Base-by-base conservation (phyloP, 1,140 invertebrate species). In the Nasonia vitripennis region DNA sequence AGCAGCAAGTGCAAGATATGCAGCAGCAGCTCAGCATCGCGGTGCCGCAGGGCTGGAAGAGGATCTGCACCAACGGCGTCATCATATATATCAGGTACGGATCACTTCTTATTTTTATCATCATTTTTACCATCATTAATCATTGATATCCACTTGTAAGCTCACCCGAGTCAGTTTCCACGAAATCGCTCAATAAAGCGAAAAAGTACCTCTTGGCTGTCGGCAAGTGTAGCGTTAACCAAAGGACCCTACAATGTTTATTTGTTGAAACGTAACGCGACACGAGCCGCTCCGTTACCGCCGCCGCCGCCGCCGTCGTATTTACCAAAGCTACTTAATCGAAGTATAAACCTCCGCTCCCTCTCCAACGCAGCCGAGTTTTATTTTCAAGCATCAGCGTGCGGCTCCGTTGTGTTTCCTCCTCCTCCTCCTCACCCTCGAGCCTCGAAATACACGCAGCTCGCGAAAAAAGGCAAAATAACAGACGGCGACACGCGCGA, bases 31-130 rank as follows among this genome's bases (percentile, higher is more conserved):
- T 77, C 23, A 78, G 82, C 37, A 86, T 94, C 74, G 90, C 91
- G 9, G 93, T 94, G 81, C 94, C 94, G 81, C 94, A 92, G 86
- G 94, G 94, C 80, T 95, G 94, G 94, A 94, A 94, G 89, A 93
- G 94, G 88, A 93, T 94, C 87, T 92, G 93, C 87, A 93, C 93
- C 86, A 93, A 94, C 89, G 94, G 94, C 79, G 92, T 92, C 90
- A 94, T 95, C 89, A 92, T 94, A 82, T 95, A 95, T 89, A 94
- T 94, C 90, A 95, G 94, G 94, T 95, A 79, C 7, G 85, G 84
- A 68, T 71, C 6, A 12, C 17, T 45, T 7, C 20, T 11, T 27
- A 0, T 55, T 51, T 11, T 51, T 41, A 70, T 77, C 6, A 74
- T 45, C 41, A 23, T 45, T 23, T 77, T 17, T 11, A 41, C 71